Percentiles rank a stretch among this genome's conserved stretches.
These are phyloP conservation scores for Melitaea athalia DNA, from an alignment of 2,888 invertebrate genomes.

Conservation along the genomic window DNA sequence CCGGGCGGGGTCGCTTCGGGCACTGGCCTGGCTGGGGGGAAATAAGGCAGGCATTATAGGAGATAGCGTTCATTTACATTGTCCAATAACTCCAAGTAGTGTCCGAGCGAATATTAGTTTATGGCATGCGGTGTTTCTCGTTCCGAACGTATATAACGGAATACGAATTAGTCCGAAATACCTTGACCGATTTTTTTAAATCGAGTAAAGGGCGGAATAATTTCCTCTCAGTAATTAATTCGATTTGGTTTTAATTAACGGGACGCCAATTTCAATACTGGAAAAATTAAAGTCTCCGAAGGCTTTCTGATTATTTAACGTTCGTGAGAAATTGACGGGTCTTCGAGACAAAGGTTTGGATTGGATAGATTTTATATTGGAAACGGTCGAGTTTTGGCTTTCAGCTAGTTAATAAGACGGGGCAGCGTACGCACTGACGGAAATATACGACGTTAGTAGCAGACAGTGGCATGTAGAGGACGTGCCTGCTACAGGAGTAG, in stretches of 20 bases:
- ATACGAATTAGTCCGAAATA: slow-evolving; percentile 29
- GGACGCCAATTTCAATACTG: slow-evolving; percentile 72
- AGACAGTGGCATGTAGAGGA: slow-evolving; percentile 64
- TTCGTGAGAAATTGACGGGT: slow-evolving; percentile 37
- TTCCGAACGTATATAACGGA: slow-evolving; percentile 44
- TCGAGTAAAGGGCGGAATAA: slow-evolving; percentile 63
- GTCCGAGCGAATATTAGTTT: slow-evolving; percentile 81
- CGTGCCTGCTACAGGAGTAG: slow-evolving; percentile 48
- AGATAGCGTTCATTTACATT: slow-evolving; percentile 83
- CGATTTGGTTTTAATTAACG: slow-evolving; percentile 79
- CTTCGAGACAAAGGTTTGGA: slow-evolving; percentile 37
- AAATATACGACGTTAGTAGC: slow-evolving; percentile 73
- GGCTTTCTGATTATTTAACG: slow-evolving; percentile 70
- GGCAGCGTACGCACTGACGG: slow-evolving; percentile 58
- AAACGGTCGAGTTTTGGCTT: slow-evolving; percentile 14
- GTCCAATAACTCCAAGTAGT: slow-evolving; percentile 83
- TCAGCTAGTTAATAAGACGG: slow-evolving; percentile 59
- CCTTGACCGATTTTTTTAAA: slow-evolving; percentile 53
- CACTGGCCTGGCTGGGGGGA: slow-evolving; percentile 72
- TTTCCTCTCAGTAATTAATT: slow-evolving; percentile 71
- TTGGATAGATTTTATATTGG: slow-evolving; percentile 29
- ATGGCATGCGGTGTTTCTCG: slow-evolving; percentile 63
- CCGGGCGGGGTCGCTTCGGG: slow-evolving; percentile 70
- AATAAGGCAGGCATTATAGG: slow-evolving; percentile 81
- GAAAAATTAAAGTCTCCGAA: slow-evolving; percentile 68